Percentiles rank a stretch among this genome's conserved stretches.
Evolutionary conservation across 1,140 invertebrate genomes (phyloP).

Genomic region (Pogonus chalceus): DNA sequence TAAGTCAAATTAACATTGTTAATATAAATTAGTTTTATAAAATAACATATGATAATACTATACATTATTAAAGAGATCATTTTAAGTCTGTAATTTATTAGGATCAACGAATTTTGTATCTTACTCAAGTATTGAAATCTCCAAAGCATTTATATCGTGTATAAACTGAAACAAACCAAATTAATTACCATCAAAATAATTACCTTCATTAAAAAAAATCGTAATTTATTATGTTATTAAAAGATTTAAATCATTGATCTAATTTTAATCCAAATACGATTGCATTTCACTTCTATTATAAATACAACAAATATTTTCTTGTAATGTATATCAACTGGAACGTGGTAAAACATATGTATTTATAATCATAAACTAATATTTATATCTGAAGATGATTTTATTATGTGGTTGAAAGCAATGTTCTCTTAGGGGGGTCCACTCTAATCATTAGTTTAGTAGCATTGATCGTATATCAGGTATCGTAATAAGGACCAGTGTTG

Average conservation of each 20-base stretch:
- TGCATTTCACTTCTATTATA: background rate
- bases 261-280: background rate
- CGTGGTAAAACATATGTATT: slow-evolving; percentile 30
- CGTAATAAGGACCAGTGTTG: slow-evolving; percentile 11
- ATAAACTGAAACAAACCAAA: no score
- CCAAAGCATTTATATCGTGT: no score
- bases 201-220: slow-evolving; percentile 1
- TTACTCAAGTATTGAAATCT: no score
- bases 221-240: slow-evolving; percentile 5
- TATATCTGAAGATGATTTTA: slow-evolving; percentile 30
- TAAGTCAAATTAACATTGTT: no score
- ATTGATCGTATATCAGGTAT: slow-evolving; percentile 21
- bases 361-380: slow-evolving; percentile 28
- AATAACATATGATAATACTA: no score
- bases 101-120: no score
- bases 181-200: slow-evolving; percentile 1
- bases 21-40: no score
- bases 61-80: no score
- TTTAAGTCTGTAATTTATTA: no score
- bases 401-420: slow-evolving; percentile 22
- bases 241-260: slow-evolving; percentile 5
- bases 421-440: slow-evolving; percentile 23
- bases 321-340: slow-evolving; percentile 9
- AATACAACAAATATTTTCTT: background rate
- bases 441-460: slow-evolving; percentile 25